These are phyloP conservation scores for Erynnis tages DNA, from an alignment of 2,888 invertebrate genomes.

Conservation along the genomic window DNA sequence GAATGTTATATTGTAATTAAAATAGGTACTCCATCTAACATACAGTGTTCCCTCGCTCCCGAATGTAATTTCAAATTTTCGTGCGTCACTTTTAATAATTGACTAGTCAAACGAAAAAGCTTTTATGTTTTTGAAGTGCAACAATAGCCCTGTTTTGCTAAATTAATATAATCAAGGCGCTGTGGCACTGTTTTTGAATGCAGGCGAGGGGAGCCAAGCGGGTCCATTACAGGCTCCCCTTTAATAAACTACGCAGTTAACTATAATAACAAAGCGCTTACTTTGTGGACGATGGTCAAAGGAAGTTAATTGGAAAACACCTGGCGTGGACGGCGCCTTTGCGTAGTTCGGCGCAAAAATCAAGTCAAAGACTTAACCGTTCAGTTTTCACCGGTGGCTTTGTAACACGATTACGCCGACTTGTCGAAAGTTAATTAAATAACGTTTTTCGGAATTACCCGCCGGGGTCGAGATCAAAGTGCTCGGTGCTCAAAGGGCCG, in stretches of 20 bases:
- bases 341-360: constrained; percentile 76
- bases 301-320: constrained; percentile 80
- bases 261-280: constrained; percentile 64
- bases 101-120: not conserved
- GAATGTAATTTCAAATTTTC: not conserved
- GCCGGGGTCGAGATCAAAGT: constrained; percentile 74
- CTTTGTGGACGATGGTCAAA: constrained; percentile 71
- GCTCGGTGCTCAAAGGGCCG: constrained; percentile 69
- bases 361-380: constrained; percentile 77
- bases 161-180: constrained; percentile 24
- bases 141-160: constrained; percentile 14
- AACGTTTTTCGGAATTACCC: constrained; percentile 81
- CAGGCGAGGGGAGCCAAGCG: constrained; percentile 14
- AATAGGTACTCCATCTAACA: not conserved
- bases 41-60: not conserved
- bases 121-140: constrained; percentile 25
- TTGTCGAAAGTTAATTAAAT: constrained; percentile 82
- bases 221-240: constrained; percentile 57
- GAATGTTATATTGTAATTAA: not conserved
- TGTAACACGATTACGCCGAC: constrained; percentile 79
- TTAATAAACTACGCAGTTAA: constrained; percentile 62
- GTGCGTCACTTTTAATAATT: not conserved
- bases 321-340: constrained; percentile 78
- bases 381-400: constrained; percentile 60
- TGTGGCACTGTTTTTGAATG: constrained; percentile 19